Evolutionary conservation across 2,797 vertebrate species (phyloP).

Genomic region (Kryptolebias ocellatus): DNA sequence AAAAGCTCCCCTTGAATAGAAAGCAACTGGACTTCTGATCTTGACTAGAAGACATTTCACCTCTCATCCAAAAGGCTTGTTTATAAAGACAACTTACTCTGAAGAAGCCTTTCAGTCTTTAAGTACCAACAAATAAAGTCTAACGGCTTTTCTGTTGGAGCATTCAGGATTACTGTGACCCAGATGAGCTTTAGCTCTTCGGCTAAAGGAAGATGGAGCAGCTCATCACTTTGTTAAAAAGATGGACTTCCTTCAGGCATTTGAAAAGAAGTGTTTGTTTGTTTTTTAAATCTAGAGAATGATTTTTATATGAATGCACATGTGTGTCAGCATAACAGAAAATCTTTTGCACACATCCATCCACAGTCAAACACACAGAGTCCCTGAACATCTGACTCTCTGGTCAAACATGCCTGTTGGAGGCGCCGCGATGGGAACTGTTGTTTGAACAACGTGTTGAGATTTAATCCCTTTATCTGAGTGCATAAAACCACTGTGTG

Average conservation of each 20-base stretch:
- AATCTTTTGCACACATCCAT: constrained; percentile 23
- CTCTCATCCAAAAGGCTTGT: background rate
- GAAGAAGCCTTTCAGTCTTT: background rate
- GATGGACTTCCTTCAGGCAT: too few relatives aligned
- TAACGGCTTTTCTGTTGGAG: background rate
- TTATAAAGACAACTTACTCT: background rate
- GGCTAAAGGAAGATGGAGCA: background rate
- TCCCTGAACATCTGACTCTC: constrained; percentile 48
- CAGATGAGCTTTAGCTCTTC: background rate
- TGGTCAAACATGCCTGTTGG: constrained; percentile 60
- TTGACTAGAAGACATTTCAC: background rate
- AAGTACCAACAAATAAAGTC: background rate
- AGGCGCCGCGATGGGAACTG: constrained; percentile 66
- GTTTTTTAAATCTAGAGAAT: constrained; percentile 14
- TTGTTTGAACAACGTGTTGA: constrained; percentile 72
- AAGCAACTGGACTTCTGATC: background rate
- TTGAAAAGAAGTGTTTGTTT: background rate
- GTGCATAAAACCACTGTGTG: constrained; percentile 7
- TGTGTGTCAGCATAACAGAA: constrained; percentile 22
- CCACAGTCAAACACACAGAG: background rate
- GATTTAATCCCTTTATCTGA: constrained; percentile 79
- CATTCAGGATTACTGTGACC: background rate
- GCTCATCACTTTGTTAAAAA: background rate
- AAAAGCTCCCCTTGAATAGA: background rate
- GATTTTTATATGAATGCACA: constrained; percentile 8